These are phyloP conservation scores for Tupiocoris notatus DNA, from an alignment of 2,888 invertebrate genomes.

Conservation along the genomic window DNA sequence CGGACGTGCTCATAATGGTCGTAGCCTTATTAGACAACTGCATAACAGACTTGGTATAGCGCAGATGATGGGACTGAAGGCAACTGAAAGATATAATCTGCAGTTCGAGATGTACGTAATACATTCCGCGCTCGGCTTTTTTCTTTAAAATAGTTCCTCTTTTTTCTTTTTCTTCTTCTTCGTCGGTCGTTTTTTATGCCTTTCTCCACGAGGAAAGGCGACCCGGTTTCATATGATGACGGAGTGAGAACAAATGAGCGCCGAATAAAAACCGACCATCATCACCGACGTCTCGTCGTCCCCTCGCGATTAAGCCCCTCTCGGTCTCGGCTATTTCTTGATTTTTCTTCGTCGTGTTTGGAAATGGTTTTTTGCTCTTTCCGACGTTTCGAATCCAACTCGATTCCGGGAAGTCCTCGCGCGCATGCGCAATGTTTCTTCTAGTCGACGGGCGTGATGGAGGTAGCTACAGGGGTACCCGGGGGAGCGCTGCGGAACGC, in stretches of 20 bases:
- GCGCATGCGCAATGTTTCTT: not conserved
- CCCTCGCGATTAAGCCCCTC: constrained; percentile 1
- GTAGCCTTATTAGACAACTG: constrained; percentile 17
- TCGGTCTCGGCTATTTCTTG: not conserved
- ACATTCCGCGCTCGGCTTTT: constrained; percentile 17
- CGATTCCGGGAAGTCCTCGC: constrained; percentile 35
- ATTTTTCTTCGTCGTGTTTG: constrained; percentile 28
- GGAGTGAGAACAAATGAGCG: constrained; percentile 41
- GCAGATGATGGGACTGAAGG: constrained; percentile 8
- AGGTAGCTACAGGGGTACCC: not conserved
- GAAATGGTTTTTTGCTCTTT: constrained; percentile 19
- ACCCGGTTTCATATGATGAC: constrained; percentile 32
- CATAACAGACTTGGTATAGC: not conserved
- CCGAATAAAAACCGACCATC: constrained; percentile 40
- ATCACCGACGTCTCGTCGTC: not conserved
- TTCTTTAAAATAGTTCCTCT: not conserved
- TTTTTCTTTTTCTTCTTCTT: constrained; percentile 19
- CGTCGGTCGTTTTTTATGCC: too few species aligned
- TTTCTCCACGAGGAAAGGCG: constrained; percentile 14
- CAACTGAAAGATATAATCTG: constrained; percentile 37
- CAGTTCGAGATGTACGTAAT: constrained; percentile 37
- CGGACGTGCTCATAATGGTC: constrained; percentile 27
- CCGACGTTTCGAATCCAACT: not conserved
- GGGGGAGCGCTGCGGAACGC: not conserved
- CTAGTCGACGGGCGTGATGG: not conserved